These are phyloP conservation scores for Callinectes sapidus DNA, from an alignment of 2,888 invertebrate genomes.

Conservation along the genomic window DNA sequence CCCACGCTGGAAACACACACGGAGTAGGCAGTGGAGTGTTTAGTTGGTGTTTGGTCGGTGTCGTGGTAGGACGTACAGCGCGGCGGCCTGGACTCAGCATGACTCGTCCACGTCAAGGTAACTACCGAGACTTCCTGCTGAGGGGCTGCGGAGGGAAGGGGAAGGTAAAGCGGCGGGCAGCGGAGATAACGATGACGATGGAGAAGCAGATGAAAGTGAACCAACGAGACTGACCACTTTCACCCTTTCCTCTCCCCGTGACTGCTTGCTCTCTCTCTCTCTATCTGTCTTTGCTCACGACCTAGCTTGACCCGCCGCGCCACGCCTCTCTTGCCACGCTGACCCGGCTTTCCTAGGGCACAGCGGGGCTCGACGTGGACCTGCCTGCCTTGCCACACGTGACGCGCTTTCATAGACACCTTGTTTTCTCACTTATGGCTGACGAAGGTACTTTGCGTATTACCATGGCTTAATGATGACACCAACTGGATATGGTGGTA, in stretches of 20 bases:
- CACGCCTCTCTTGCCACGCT: background rate
- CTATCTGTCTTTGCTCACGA: background rate
- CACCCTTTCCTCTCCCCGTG: background rate
- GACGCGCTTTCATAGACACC: background rate
- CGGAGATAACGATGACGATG: background rate
- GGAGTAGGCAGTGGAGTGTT: background rate
- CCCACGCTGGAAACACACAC: background rate
- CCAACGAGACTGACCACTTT: background rate
- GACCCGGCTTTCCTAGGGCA: background rate
- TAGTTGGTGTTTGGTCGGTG: background rate
- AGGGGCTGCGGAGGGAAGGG: background rate
- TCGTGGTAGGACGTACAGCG: background rate
- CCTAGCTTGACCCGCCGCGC: background rate
- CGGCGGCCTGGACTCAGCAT: background rate
- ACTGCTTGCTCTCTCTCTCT: slow-evolving; percentile 11
- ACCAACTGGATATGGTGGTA: background rate
- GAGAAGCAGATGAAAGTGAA: background rate
- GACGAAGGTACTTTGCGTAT: background rate
- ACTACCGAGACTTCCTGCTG: background rate
- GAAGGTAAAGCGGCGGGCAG: too few species aligned
- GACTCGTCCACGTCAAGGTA: background rate
- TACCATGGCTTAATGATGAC: background rate
- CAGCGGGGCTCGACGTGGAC: background rate
- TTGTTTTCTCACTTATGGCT: background rate
- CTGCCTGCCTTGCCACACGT: background rate